These are phyloP conservation scores for Amblyopsis rosae DNA, from an alignment of 2,113 vertebrate species.

Conservation along the genomic window DNA sequence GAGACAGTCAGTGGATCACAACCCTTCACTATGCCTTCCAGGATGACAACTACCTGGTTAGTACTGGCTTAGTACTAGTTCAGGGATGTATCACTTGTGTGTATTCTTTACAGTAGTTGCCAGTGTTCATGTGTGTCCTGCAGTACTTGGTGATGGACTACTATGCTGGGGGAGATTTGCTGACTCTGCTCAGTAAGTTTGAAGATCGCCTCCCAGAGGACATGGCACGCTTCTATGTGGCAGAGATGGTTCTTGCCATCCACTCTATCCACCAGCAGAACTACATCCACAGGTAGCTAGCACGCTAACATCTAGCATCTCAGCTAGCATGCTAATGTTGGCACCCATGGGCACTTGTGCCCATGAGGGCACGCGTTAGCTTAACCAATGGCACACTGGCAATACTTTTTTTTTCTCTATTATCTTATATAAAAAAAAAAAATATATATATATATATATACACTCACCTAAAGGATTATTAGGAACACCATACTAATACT, in stretches of 20 bases:
- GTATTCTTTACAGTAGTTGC: not conserved
- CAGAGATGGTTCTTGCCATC: conserved; percentile 97
- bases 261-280: conserved; percentile 95
- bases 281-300: conserved; percentile 89
- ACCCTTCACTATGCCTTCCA: conserved; percentile 96
- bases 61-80: conserved; percentile 14
- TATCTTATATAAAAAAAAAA: too few relatives aligned
- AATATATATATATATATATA: too few relatives aligned
- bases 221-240: conserved; percentile 95
- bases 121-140: not conserved
- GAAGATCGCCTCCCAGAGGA: conserved; percentile 97
- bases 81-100: not conserved
- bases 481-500: too few relatives aligned
- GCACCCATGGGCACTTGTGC: too few relatives aligned
- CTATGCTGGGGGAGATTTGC: conserved; percentile 95
- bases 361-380: too few relatives aligned
- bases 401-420: too few relatives aligned
- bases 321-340: not conserved
- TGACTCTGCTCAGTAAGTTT: conserved; percentile 97
- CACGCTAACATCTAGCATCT: not conserved
- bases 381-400: too few relatives aligned
- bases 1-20: conserved; percentile 98
- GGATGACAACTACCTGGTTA: conserved; percentile 94
- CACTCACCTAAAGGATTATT: too few relatives aligned
- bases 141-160: conserved; percentile 99